Percentiles rank a stretch among this genome's conserved stretches.
Evolutionary conservation across 2,113 vertebrate species (phyloP).

Genomic region (Paramormyrops kingsleyae): DNA sequence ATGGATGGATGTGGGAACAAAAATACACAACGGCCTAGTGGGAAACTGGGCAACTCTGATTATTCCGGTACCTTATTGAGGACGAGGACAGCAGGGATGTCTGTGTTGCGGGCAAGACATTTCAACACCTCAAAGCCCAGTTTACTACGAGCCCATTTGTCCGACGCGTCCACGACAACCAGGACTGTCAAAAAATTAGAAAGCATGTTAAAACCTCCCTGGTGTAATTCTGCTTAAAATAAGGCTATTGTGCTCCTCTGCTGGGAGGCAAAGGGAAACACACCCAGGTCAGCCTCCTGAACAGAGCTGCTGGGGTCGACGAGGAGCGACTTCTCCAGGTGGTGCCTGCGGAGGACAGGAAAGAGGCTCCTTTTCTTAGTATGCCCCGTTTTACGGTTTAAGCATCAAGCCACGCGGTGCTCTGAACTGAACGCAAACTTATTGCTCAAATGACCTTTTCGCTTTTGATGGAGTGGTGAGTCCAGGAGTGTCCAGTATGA

Average conservation of each 20-base stretch:
- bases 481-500: slow-evolving; percentile 91
- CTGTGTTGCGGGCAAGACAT: slow-evolving; percentile 65
- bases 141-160: slow-evolving; percentile 70
- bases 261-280: background rate
- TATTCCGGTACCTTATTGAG: slow-evolving; percentile 79
- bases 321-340: slow-evolving; percentile 75
- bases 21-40: background rate
- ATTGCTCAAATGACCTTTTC: slow-evolving; percentile 67
- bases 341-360: slow-evolving; percentile 66
- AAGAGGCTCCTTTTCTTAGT: background rate
- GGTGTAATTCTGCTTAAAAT: background rate
- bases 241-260: background rate
- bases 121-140: slow-evolving; percentile 73
- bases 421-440: background rate
- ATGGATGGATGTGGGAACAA: background rate
- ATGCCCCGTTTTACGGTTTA: background rate
- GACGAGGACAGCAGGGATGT: slow-evolving; percentile 77
- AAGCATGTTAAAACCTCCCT: background rate
- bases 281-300: slow-evolving; percentile 79
- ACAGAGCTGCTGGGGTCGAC: slow-evolving; percentile 78
- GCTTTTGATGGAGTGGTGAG: slow-evolving; percentile 71
- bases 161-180: slow-evolving; percentile 81
- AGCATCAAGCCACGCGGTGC: background rate
- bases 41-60: background rate
- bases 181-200: slow-evolving; percentile 61